Conservation (phyloP, 2,113 vertebrate species). For the Xerus inauris region DNA sequence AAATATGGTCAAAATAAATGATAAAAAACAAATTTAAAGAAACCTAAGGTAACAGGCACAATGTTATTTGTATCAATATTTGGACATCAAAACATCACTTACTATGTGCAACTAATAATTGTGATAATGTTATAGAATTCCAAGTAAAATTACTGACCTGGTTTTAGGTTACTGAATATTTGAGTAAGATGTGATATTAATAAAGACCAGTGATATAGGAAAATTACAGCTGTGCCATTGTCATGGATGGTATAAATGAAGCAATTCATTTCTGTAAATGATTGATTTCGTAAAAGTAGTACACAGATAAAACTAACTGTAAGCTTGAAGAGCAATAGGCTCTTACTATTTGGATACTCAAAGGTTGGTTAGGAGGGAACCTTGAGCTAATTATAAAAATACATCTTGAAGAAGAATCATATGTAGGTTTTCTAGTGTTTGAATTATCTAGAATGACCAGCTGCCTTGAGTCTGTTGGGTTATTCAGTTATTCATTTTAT, state of each 20-base stretch:
- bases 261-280: neutral
- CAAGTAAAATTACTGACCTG: neutral
- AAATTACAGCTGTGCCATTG: neutral
- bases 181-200: neutral
- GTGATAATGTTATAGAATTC: conserved; percentile 19
- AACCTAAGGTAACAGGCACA: neutral
- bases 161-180: conserved; percentile 13
- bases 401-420: neutral
- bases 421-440: neutral
- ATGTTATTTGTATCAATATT: neutral
- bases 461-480: neutral
- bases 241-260: neutral
- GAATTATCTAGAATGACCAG: neutral
- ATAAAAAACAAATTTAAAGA: neutral
- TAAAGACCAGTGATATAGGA: neutral
- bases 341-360: neutral
- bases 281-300: neutral
- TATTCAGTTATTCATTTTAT: conserved; percentile 33
- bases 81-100: neutral
- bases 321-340: neutral
- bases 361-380: neutral
- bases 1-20: neutral
- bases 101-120: neutral
- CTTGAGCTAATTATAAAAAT: conserved; percentile 12
- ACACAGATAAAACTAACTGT: neutral